A percentile compares a stretch with the other conserved stretches of the same genome.
Conservation (phyloP, 2,113 vertebrate genomes). For the Bos javanicus region DNA sequence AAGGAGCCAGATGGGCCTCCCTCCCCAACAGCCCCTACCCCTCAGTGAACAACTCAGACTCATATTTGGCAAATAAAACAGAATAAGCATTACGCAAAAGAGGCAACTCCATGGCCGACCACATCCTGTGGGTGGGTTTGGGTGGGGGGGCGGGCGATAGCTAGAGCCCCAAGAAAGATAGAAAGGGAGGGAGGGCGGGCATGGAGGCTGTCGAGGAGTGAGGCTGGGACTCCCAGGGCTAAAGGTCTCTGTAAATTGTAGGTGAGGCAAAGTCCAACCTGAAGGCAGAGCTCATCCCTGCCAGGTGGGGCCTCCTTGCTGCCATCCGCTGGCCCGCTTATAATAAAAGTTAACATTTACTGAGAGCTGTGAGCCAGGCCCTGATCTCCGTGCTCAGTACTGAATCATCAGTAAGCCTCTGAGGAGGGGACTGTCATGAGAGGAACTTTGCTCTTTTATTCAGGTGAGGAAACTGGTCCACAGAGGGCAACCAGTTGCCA, state of each 20-base stretch:
- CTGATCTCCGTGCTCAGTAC: neutral
- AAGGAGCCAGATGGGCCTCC: neutral
- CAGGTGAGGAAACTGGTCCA: neutral
- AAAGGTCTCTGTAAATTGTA: neutral
- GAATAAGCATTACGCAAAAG: constrained; percentile 64
- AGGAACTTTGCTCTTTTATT: neutral
- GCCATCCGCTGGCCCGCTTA: neutral
- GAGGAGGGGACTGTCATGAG: neutral
- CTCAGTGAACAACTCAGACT: neutral
- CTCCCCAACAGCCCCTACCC: neutral
- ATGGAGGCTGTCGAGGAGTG: neutral
- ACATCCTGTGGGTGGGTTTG: constrained; percentile 67
- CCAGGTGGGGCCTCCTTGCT: neutral
- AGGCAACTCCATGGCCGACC: constrained; percentile 62
- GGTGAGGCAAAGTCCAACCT: constrained; percentile 4
- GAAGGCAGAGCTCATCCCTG: neutral
- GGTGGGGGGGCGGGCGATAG: neutral
- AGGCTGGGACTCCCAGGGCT: neutral
- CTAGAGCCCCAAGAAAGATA: neutral
- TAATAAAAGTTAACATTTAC: neutral
- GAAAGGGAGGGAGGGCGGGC: neutral
- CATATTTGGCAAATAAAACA: constrained; percentile 47
- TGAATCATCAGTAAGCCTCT: neutral
- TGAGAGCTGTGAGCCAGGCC: neutral
- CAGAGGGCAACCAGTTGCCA: neutral